Conservation (phyloP, 2,113 vertebrate species). For the Dryoscopus gambensis region DNA sequence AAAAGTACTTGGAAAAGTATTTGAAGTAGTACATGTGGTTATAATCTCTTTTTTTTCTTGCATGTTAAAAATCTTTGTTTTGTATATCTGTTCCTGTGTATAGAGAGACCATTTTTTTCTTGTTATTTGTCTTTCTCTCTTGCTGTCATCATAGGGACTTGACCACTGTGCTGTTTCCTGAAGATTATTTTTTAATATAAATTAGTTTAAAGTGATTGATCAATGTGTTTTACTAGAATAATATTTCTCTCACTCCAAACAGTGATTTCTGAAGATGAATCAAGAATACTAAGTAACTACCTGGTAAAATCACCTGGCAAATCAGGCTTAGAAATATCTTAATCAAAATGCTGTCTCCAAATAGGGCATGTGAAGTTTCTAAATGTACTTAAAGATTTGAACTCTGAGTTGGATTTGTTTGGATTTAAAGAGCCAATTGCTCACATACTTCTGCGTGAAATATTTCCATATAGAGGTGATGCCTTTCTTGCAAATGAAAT, state of each 20-base stretch:
- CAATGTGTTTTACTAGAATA: not conserved
- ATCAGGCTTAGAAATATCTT: not conserved
- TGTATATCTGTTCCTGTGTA: not conserved
- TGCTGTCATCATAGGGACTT: not conserved
- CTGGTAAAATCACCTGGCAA: not conserved
- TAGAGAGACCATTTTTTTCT: not conserved
- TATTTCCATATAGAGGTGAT: not conserved
- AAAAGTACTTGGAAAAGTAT: not conserved
- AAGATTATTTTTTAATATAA: not conserved
- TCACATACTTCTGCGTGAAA: not conserved
- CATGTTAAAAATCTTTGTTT: not conserved
- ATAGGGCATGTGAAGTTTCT: not conserved
- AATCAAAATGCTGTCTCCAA: not conserved
- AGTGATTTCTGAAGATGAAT: not conserved
- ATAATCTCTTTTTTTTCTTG: not conserved
- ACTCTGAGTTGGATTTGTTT: not conserved
- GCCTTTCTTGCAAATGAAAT: not conserved
- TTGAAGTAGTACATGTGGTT: not conserved
- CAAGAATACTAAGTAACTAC: not conserved
- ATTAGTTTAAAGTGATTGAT: not conserved
- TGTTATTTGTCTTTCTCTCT: not conserved
- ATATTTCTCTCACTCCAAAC: not conserved
- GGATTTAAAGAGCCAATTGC: not conserved
- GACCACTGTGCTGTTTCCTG: not conserved
- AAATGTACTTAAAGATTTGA: not conserved